phyloP scores from a whole-genome alignment of 2,113 vertebrate species.

The Labrus mixtus region DNA sequence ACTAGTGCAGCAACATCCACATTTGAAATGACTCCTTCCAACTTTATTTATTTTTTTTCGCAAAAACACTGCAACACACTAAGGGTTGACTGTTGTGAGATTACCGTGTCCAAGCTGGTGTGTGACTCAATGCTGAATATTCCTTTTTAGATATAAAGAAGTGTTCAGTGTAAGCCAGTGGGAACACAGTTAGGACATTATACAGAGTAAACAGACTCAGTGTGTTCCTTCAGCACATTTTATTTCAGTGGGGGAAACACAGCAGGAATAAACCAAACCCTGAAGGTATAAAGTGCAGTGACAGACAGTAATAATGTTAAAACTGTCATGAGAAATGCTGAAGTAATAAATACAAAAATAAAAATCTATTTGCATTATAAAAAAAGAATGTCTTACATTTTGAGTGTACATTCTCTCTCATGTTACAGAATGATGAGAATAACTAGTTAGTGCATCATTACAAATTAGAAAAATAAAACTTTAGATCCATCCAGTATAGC shows the following conservation, averaged over 20 bases:
- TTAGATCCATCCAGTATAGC: constrained; percentile 31
- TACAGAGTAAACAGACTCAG: not conserved
- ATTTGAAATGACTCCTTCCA: constrained; percentile 31
- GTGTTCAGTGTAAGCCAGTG: not conserved
- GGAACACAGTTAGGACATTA: not conserved
- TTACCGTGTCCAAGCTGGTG: not conserved
- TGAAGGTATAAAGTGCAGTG: constrained; percentile 77
- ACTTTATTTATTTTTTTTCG: not conserved
- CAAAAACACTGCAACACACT: not conserved
- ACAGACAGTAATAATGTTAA: constrained; percentile 30
- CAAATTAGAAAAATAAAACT: constrained; percentile 1
- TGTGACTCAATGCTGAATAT: not conserved
- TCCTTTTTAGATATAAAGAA: not conserved
- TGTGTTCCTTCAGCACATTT: constrained; percentile 50
- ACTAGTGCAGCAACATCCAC: constrained; percentile 10
- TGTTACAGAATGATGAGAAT: constrained; percentile 9
- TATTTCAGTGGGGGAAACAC: constrained; percentile 57
- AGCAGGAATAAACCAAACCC: constrained; percentile 32
- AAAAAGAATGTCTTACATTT: constrained; percentile 42
- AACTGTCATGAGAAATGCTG: constrained; percentile 25
- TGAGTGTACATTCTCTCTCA: constrained; percentile 19
- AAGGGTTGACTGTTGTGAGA: not conserved
- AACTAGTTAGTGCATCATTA: constrained; percentile 17
- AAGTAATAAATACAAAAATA: constrained; percentile 56
- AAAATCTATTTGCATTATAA: constrained; percentile 54